Evolutionary conservation across 2,888 invertebrate species (phyloP).

Genomic region (Drosophila acutilabella): DNA sequence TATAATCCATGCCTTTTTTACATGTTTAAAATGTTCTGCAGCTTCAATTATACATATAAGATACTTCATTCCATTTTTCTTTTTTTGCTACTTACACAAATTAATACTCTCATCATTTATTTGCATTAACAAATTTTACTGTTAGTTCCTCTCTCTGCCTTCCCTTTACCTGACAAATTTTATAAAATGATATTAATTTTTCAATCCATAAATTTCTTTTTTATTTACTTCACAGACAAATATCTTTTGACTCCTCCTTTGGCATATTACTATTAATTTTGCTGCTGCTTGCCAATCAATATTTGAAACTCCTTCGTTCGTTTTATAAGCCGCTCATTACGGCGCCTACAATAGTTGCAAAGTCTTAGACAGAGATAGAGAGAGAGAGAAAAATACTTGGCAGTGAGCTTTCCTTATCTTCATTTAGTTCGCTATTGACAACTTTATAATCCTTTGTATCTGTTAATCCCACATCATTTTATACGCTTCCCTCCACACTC

Average conservation of each 20-base stretch:
- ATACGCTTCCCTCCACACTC: slow-evolving; percentile 21
- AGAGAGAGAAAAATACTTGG: slow-evolving; percentile 26
- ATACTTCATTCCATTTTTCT: too few relatives aligned
- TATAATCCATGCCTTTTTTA: too few relatives aligned
- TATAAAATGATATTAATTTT: too few relatives aligned
- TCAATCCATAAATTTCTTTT: too few relatives aligned
- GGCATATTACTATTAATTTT: background rate
- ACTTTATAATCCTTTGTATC: slow-evolving; percentile 69
- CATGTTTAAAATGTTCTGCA: too few relatives aligned
- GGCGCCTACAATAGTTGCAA: background rate
- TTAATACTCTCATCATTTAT: too few relatives aligned
- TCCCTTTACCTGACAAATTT: too few relatives aligned
- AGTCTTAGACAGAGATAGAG: background rate
- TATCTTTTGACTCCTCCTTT: background rate
- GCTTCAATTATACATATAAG: too few relatives aligned
- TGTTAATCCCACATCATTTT: slow-evolving; percentile 62
- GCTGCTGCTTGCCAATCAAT: background rate
- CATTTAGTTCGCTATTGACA: slow-evolving; percentile 66
- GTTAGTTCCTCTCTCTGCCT: too few relatives aligned
- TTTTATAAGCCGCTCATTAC: background rate
- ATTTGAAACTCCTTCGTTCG: slow-evolving; percentile 3
- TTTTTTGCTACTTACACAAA: too few relatives aligned
- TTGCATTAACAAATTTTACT: too few relatives aligned
- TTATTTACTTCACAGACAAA: too few relatives aligned
- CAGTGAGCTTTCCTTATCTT: slow-evolving; percentile 47